Evolutionary conservation across 2,113 vertebrate genomes (phyloP), one percentile per base, ranked within the genome.

Genomic region (Gila orcuttii): DNA sequence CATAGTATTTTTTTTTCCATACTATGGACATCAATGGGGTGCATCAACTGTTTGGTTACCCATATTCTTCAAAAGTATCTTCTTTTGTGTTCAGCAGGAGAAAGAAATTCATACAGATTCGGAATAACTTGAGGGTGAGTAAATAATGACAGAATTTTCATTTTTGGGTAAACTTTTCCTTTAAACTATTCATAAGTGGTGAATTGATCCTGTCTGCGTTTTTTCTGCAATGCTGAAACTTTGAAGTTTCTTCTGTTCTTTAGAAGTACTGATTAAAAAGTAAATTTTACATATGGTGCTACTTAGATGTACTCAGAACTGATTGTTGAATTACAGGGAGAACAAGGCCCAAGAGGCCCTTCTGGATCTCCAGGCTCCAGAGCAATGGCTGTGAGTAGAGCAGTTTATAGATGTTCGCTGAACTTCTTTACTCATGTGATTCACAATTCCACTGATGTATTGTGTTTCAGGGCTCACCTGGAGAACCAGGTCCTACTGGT

Each of bases 311-410:
- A 23, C 78, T 82, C 15, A 47, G 17, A 68, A 82, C 6, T 47
- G 17, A 52, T 47, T 81, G 33, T 82, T 90, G 89, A 88, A 36
- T 86, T 93, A 93, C 92, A 99, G 98, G 98, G 98, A 89, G 98
- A 99, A 93, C 90, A 96, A 15, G 98, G 98, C 45, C 96, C 96
- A 85, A 88, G 93, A 78, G 98, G 98, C 84, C 96, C 97, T 19
- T 77, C 96, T 87, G 98, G 98, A 62, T 96, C 97, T 83, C 91
- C 96, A 68, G 98, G 98, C 23, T 95, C 98, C 23, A 96, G 98
- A 92, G 97, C 97, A 91, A 95, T 94, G 79, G 93, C 97, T 69
- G 98, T 99, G 84, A 97, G 97, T 95, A 69, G 0, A 90, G 68
- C 4, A 33, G n/a, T 31, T 85, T 50, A 84, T 15, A 6, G 2